phyloP scores from a whole-genome alignment of 2,888 invertebrate species.

The Tricholauxania praeusta region DNA sequence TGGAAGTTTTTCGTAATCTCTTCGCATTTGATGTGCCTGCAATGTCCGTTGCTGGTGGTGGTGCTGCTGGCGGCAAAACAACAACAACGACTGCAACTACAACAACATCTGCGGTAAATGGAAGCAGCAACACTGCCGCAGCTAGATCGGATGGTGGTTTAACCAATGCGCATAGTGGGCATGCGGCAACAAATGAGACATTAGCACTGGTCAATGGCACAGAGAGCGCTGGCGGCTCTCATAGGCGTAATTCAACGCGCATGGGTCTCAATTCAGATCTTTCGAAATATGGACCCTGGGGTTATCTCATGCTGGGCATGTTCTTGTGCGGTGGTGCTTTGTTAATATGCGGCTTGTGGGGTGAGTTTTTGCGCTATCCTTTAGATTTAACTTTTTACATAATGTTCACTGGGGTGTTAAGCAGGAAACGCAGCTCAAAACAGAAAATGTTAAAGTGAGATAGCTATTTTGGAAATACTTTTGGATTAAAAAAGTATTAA shows the following conservation, averaged over 20 bases:
- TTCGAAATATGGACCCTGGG: constrained; percentile 81
- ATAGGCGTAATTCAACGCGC: constrained; percentile 62
- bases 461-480: not conserved
- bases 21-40: constrained; percentile 62
- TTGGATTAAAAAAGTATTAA: too few species aligned
- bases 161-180: constrained; percentile 42
- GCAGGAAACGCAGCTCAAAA: too few species aligned
- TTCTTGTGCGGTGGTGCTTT: constrained; percentile 77
- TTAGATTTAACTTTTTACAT: not conserved
- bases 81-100: constrained; percentile 24
- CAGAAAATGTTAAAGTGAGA: not conserved
- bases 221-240: constrained; percentile 42
- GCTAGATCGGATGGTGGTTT: constrained; percentile 21
- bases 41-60: constrained; percentile 45
- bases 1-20: constrained; percentile 65
- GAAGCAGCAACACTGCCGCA: not conserved
- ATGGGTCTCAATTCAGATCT: constrained; percentile 71
- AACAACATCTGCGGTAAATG: constrained; percentile 7
- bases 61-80: not conserved
- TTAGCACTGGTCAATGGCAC: constrained; percentile 15
- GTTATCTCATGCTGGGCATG: constrained; percentile 79
- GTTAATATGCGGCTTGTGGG: constrained; percentile 79
- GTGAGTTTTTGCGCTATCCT: constrained; percentile 53
- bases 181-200: constrained; percentile 31
- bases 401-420: not conserved